Percentiles rank a stretch among this genome's conserved stretches.
Conservation (phyloP, 1,140 invertebrate genomes). For the Lerema accius region DNA sequence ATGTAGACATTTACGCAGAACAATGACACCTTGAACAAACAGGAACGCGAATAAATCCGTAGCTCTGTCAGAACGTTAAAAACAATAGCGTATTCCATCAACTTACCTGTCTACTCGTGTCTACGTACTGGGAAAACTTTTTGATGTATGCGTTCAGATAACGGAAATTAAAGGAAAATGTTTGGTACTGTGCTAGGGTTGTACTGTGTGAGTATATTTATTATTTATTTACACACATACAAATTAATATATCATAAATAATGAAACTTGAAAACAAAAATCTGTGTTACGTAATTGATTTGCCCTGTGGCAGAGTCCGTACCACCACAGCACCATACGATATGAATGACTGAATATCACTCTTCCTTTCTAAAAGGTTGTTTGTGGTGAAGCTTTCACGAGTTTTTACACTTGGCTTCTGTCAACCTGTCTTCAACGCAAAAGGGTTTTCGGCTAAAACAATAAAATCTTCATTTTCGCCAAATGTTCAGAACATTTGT, state of each 20-base stretch:
- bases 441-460: conserved; percentile 19
- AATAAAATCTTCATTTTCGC: conserved; percentile 28
- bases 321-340: too few relatives aligned
- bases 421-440: conserved; percentile 2
- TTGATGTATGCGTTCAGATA: conserved; percentile 13
- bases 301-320: too few relatives aligned
- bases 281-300: too few relatives aligned
- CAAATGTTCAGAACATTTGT: conserved; percentile 28
- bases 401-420: not conserved
- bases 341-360: too few relatives aligned
- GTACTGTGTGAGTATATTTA: too few relatives aligned
- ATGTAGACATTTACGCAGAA: conserved; percentile 3
- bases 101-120: conserved; percentile 3
- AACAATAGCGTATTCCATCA: conserved; percentile 8
- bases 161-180: too few relatives aligned
- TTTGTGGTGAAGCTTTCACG: too few relatives aligned
- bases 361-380: too few relatives aligned
- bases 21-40: conserved; percentile 10
- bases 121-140: conserved; percentile 7
- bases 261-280: too few relatives aligned
- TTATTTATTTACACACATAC: too few relatives aligned
- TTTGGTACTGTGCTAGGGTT: too few relatives aligned
- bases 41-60: conserved; percentile 10
- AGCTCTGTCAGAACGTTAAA: conserved; percentile 7
- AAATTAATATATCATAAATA: too few relatives aligned